Evolutionary conservation across 2,113 vertebrate species (phyloP).

Genomic region (Saccopteryx bilineata): DNA sequence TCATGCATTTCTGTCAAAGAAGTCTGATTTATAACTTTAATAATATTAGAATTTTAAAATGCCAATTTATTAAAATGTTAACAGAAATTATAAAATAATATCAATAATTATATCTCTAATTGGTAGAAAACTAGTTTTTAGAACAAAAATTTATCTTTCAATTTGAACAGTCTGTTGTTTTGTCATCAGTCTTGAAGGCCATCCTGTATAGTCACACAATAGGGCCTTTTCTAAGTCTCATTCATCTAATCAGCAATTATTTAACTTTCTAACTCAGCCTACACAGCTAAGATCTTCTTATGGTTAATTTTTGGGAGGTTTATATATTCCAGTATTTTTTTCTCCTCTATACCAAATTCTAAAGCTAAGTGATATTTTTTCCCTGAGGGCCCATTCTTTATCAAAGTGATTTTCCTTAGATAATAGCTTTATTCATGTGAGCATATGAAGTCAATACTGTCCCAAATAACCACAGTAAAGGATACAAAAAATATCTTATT

Average conservation of each 20-base stretch:
- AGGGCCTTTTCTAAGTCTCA: background rate
- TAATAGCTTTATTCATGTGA: background rate
- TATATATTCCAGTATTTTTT: background rate
- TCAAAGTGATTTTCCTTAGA: background rate
- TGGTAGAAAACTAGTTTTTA: background rate
- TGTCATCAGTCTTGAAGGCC: background rate
- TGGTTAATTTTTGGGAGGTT: background rate
- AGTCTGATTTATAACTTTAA: background rate
- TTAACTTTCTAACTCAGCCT: background rate
- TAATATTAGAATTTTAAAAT: background rate
- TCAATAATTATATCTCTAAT: background rate
- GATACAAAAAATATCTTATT: background rate
- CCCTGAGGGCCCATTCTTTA: background rate
- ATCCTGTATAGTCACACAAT: background rate
- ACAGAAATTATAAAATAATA: background rate
- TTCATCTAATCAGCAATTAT: background rate
- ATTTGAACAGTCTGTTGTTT: background rate
- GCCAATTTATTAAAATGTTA: background rate
- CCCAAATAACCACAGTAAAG: background rate
- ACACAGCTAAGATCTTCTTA: background rate
- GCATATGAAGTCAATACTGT: background rate
- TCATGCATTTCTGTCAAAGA: background rate
- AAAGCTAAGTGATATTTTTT: background rate
- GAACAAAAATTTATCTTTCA: background rate
- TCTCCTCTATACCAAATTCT: background rate